Conservation (phyloP, 2,797 vertebrate species). For the Nannoperca obscura region DNA sequence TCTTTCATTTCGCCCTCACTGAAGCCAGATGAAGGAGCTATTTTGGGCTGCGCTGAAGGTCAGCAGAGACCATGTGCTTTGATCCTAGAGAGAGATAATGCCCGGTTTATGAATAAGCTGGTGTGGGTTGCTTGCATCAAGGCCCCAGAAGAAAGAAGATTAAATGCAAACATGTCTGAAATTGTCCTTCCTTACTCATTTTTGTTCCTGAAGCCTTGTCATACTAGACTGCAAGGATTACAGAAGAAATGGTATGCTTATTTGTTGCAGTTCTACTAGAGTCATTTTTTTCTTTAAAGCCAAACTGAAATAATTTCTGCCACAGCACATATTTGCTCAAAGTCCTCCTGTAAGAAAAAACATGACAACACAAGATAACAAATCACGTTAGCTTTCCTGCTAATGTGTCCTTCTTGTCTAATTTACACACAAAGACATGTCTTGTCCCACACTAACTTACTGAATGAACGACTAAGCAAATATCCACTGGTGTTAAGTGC, state of each 20-base stretch:
- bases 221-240: background rate
- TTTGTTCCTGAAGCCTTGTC: background rate
- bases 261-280: background rate
- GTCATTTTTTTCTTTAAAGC: background rate
- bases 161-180: constrained; percentile 26
- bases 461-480: too few relatives aligned
- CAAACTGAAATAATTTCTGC: too few relatives aligned
- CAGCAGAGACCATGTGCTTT: constrained; percentile 63
- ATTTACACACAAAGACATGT: too few relatives aligned
- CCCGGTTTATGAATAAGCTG: constrained; percentile 48
- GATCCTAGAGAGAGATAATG: constrained; percentile 58
- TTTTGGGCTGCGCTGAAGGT: constrained; percentile 69
- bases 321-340: too few relatives aligned
- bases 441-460: too few relatives aligned
- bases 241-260: background rate
- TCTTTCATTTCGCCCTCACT: constrained; percentile 64
- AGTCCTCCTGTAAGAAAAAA: too few relatives aligned
- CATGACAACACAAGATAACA: too few relatives aligned
- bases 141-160: constrained; percentile 23
- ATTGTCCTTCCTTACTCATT: constrained; percentile 7
- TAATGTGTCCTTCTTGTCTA: too few relatives aligned
- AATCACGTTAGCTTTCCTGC: too few relatives aligned
- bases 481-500: too few relatives aligned
- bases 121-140: constrained; percentile 17
- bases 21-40: constrained; percentile 67